Evolutionary conservation across 2,113 vertebrate genomes (phyloP).

Genomic region (Canis aureus): DNA sequence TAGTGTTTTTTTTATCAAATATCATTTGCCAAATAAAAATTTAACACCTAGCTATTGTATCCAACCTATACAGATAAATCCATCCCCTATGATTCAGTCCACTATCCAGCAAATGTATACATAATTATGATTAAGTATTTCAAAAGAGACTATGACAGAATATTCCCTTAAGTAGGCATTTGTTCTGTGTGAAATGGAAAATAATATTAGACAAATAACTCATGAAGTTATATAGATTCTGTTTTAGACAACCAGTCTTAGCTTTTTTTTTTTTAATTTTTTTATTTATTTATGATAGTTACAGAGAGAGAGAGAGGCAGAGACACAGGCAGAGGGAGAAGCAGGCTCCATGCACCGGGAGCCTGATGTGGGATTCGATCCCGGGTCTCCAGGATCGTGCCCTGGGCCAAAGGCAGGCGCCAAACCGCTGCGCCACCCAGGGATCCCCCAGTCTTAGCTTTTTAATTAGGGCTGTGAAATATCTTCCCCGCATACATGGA

Average conservation of each 20-base stretch:
- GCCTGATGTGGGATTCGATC: too few species aligned
- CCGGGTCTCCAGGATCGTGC: too few species aligned
- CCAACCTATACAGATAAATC: not conserved
- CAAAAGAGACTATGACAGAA: not conserved
- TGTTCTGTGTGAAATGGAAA: not conserved
- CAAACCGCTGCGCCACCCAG: too few species aligned
- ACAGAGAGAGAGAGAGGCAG: too few species aligned
- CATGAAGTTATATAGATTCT: not conserved
- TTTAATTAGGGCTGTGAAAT: not conserved
- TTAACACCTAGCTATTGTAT: not conserved
- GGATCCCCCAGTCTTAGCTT: not conserved
- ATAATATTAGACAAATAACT: not conserved
- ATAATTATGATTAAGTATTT: not conserved
- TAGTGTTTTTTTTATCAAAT: not conserved
- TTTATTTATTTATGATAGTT: too few species aligned
- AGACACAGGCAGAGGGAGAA: too few species aligned
- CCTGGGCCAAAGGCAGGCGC: too few species aligned
- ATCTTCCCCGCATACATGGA: not conserved
- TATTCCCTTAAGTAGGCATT: not conserved
- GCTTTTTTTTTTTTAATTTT: too few species aligned
- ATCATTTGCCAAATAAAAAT: not conserved
- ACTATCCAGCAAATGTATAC: not conserved
- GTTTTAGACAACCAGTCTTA: not conserved
- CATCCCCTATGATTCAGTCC: not conserved
- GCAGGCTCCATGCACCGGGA: too few species aligned